Base-by-base conservation (phyloP, 2,797 vertebrate species). In the Schizopygopsis malacanthus region DNA sequence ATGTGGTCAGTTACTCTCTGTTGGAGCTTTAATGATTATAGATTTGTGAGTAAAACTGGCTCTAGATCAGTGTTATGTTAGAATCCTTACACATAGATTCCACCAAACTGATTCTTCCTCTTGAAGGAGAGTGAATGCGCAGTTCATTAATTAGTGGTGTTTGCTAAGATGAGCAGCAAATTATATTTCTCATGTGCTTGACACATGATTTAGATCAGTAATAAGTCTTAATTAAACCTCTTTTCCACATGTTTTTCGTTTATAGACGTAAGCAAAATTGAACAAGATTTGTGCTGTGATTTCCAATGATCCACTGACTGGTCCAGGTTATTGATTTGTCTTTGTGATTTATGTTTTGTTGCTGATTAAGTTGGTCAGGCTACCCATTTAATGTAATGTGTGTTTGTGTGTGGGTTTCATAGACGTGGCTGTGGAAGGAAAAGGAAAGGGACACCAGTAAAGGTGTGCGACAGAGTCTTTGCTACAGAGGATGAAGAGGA, bases 381-480 rank as follows among this genome's bases (percentile, higher is more conserved):
- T 41, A 61, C 65, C 41, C 1, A 25, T 78, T 85, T 69, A 47
- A 56, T 87, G 47, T 69, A 50, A 15, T 83, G 43, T 76, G 16
- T 86, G 79, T 82, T 41, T 43, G 47, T 70, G 25, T 69, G 63
- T 83, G 67, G 84, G 81, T 89, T 65, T 86, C 79, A 39, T 91
- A 96, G 95, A 84, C 95, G 95, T 10, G 95, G 95, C 72, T 96
- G 94, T 93, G 95, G 95, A 79, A 94, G 95, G 85, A 96, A 96
- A 90, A 94, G 95, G 87, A 96, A 96, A 91, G 95, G 95, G 70
- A 96, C 95, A 41, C 95, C 95, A 0, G 93, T 96, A 80, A 96
- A 96, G 93, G 91, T 92, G 83, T 91, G 90, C 52, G 92, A 92
- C 22, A 73, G 90, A 76, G 94, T 96, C 82, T 96, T 95, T 90